Conservation (phyloP, 2,888 invertebrate species). For the Aphidoletes aphidimyza region DNA sequence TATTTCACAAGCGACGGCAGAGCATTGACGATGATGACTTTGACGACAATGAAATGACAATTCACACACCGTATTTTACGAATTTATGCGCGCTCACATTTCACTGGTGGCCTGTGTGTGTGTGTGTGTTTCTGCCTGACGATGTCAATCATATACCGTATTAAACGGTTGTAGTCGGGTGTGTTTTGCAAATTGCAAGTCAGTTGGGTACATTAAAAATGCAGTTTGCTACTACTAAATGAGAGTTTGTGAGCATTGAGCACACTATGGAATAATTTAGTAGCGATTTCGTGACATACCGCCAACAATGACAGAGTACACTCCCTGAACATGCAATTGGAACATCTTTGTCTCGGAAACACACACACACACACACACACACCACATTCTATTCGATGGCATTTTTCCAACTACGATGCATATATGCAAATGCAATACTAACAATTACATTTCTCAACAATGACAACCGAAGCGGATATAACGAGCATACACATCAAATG, state of each 20-base stretch:
- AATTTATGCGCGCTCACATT: conserved; percentile 22
- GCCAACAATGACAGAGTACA: conserved; percentile 30
- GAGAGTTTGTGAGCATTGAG: background rate
- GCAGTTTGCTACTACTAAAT: conserved; percentile 19
- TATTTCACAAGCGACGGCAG: background rate
- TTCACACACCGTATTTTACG: background rate
- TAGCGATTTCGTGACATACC: background rate
- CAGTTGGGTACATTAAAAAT: conserved; percentile 46
- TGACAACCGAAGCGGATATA: conserved; percentile 28
- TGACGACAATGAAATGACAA: background rate
- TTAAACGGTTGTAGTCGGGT: background rate
- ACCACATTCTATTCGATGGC: too few relatives aligned
- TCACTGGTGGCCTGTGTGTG: background rate
- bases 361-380: background rate
- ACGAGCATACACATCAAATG: background rate
- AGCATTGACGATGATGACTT: background rate
- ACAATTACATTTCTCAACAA: background rate
- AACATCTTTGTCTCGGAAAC: background rate
- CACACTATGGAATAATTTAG: background rate
- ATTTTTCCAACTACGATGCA: background rate
- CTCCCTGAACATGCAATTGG: background rate
- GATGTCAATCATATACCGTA: too few relatives aligned
- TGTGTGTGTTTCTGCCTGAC: background rate
- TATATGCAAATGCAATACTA: conserved; percentile 24
- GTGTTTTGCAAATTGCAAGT: conserved; percentile 32